Base-by-base conservation (phyloP, 2,888 invertebrate genomes). In the Chrysina gloriosa region DNA sequence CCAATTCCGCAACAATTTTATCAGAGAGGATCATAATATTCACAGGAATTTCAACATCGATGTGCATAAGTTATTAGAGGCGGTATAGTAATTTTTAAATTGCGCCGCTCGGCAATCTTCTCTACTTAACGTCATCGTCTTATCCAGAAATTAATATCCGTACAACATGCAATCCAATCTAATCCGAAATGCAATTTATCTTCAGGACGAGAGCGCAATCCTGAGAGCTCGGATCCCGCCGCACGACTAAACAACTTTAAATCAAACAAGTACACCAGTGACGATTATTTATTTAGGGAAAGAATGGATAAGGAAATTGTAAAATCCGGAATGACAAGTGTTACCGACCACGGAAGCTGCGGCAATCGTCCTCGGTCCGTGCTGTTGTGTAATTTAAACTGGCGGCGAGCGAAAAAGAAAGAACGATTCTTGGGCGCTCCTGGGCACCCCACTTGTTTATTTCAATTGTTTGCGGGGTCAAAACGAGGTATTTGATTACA, bases 231-330 rank as follows among this genome's bases (percentile, higher is more conserved):
- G 36, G 14, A 36, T 11, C 36, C 14, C 36, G 36, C n/a, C 36
- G 14, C n/a, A 3, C 36, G 11, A 36, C n/a, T n/a, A 36, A 36
- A 36, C 14, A 36, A 36, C 19, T 47, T 23, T 23, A 47, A 47
- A 47, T 9, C 47, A 47, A 47, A 47, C 21, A 19, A 7, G 23
- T 23, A 23, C 47, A 23, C 47, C 23, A 47, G 47, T 23, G 47
- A 23, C 23, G 47, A 47, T 47, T 47, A 47, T 47, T 47, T 47
- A 47, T 47, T 47, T 47, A 47, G 23, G 47, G 19, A 23, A 47
- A 23, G 47, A 19, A 21, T 21, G 47, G 21, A 47, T 23, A 19
- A 47, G 47, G 47, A 47, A 47, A 47, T 47, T 47, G 47, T 47
- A 23, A 36, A 36, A 47, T 47, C 47, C 21, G 3, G 21, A 47